phyloP scores from a whole-genome alignment of 2,113 vertebrate species.

The Urocynchramus pylzowi region DNA sequence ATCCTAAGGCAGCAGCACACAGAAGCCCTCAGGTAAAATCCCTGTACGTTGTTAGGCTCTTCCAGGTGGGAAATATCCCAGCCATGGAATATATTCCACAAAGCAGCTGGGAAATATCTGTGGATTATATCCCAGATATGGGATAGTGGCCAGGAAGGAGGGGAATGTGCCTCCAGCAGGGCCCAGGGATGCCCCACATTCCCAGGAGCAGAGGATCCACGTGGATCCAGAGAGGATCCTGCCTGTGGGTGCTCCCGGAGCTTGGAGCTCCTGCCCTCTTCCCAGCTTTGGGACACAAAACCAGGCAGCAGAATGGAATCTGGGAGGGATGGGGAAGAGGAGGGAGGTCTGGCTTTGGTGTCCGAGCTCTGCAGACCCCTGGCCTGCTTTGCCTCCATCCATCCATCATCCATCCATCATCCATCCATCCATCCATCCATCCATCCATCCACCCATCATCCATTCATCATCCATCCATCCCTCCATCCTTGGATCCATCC shows the following conservation, averaged over 20 bases:
- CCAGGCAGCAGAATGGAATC: accelerated
- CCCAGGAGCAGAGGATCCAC: not conserved
- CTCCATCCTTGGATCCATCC: too few relatives aligned
- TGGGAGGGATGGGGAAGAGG: accelerated
- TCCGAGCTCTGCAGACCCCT: not conserved
- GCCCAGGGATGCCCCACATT: not conserved
- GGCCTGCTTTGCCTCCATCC: not conserved
- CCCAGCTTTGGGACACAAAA: not conserved
- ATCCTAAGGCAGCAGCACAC: not conserved
- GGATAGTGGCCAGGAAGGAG: too few relatives aligned
- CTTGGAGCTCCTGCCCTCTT: accelerated
- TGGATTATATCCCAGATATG: too few relatives aligned
- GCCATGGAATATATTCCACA: accelerated
- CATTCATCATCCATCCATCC: too few relatives aligned
- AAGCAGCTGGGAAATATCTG: too few relatives aligned
- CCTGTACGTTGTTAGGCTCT: accelerated
- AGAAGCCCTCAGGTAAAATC: not conserved
- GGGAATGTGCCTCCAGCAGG: not conserved
- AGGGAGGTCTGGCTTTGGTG: not conserved
- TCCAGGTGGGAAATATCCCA: not conserved
- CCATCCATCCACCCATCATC: too few relatives aligned
- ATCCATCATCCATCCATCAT: too few relatives aligned
- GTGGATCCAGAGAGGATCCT: accelerated
- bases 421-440: too few relatives aligned
- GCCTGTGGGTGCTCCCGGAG: not conserved